Evolutionary conservation across 2,113 vertebrate species (phyloP).

Genomic region (Peromyscus leucopus): DNA sequence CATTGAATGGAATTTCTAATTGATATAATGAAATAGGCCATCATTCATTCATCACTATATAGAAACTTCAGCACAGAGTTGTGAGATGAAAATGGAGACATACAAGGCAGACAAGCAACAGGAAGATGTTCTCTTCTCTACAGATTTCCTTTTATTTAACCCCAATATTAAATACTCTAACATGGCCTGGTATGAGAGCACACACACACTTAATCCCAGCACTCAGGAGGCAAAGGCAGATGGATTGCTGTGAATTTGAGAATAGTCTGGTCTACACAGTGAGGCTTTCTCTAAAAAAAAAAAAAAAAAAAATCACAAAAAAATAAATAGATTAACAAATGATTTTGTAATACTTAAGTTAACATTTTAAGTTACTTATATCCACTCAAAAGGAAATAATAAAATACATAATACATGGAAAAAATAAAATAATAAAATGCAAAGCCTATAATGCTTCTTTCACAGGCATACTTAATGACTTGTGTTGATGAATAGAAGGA

Average conservation of each 20-base stretch:
- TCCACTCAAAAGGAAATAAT: background rate
- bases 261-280: background rate
- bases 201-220: background rate
- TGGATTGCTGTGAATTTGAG: background rate
- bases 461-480: slow-evolving; percentile 28
- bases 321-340: slow-evolving; percentile 12
- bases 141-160: slow-evolving; percentile 32
- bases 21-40: background rate
- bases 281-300: background rate
- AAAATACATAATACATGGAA: slow-evolving; percentile 2
- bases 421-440: slow-evolving; percentile 3
- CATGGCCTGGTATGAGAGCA: background rate
- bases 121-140: background rate
- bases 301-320: background rate
- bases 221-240: background rate
- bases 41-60: slow-evolving; percentile 19
- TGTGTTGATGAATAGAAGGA: background rate
- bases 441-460: slow-evolving; percentile 21
- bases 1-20: background rate
- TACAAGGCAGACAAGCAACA: slow-evolving; percentile 7
- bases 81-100: background rate
- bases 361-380: slow-evolving; percentile 39
- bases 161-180: slow-evolving; percentile 24
- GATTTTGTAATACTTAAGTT: background rate
- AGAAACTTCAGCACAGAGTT: background rate